Evolutionary conservation across 2,113 vertebrate species (phyloP).

Genomic region (Phylloscopus trochilus): DNA sequence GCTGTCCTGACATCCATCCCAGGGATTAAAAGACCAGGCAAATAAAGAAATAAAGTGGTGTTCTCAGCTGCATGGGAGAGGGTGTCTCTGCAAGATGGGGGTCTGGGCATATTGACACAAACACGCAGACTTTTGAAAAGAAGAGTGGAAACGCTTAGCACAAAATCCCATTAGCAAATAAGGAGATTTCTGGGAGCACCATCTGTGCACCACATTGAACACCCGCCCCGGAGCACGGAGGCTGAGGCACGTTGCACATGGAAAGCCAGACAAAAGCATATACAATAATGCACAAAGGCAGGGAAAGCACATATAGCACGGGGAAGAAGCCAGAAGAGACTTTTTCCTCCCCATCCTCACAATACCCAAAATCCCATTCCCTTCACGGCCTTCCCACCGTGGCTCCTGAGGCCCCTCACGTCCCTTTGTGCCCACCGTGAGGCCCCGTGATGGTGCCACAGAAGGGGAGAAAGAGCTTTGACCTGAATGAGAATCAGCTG

Average conservation of each 20-base stretch:
- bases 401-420: neutral
- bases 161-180: conserved; percentile 64
- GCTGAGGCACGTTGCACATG: neutral
- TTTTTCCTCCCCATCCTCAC: conserved; percentile 10
- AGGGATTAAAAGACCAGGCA: neutral
- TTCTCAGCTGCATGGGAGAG: neutral
- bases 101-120: conserved; percentile 21
- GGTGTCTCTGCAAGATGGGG: neutral
- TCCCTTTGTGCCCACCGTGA: neutral
- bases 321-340: neutral
- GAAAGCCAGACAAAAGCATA: conserved; percentile 46
- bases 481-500: neutral
- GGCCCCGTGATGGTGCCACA: neutral
- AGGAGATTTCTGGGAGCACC: conserved; percentile 47
- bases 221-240: neutral
- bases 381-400: neutral
- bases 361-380: neutral
- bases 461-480: neutral
- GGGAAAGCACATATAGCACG: neutral
- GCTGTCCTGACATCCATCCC: neutral
- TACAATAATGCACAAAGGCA: conserved; percentile 28
- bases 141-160: neutral
- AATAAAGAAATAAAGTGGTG: neutral
- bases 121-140: neutral
- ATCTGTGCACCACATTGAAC: conserved; percentile 61